Conservation (phyloP, 92 coral and sea anemone species). For the Scolanthus callimorphus region DNA sequence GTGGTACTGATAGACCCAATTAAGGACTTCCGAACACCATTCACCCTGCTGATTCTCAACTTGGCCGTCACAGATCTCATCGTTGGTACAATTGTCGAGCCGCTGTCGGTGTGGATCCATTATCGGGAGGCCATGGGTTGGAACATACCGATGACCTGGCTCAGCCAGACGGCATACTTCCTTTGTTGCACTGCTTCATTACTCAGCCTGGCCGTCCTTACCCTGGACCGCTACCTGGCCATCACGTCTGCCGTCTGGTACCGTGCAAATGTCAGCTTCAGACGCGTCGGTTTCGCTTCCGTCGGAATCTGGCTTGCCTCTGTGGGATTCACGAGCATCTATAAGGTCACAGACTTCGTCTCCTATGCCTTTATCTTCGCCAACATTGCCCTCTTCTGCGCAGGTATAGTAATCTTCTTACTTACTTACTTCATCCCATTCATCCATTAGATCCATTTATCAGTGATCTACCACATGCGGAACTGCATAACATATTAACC, state of each 20-base stretch:
- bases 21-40: conserved; percentile 63
- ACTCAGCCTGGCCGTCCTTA: conserved; percentile 66
- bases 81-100: conserved; percentile 66
- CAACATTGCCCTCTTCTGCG: conserved; percentile 78
- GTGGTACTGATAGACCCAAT: conserved; percentile 68
- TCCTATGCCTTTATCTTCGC: conserved; percentile 78
- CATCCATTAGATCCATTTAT: too few species aligned
- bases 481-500: too few species aligned
- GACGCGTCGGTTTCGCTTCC: conserved; percentile 38
- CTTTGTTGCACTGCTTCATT: conserved; percentile 80
- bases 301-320: conserved; percentile 49
- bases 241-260: conserved; percentile 75
- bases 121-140: conserved; percentile 43
- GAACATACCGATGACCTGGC: conserved; percentile 54
- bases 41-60: conserved; percentile 58
- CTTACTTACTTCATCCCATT: too few species aligned
- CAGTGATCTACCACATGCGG: too few species aligned
- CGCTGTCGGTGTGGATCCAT: conserved; percentile 68
- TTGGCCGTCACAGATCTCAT: conserved; percentile 74
- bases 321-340: conserved; percentile 41
- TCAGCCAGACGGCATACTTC: conserved; percentile 70
- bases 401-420: conserved; percentile 71
- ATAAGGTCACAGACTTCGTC: conserved; percentile 67
- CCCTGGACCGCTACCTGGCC: conserved; percentile 72
- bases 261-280: conserved; percentile 57